These are phyloP conservation scores for Drosophila anceps DNA, from an alignment of 2,888 invertebrate species.

Conservation along the genomic window DNA sequence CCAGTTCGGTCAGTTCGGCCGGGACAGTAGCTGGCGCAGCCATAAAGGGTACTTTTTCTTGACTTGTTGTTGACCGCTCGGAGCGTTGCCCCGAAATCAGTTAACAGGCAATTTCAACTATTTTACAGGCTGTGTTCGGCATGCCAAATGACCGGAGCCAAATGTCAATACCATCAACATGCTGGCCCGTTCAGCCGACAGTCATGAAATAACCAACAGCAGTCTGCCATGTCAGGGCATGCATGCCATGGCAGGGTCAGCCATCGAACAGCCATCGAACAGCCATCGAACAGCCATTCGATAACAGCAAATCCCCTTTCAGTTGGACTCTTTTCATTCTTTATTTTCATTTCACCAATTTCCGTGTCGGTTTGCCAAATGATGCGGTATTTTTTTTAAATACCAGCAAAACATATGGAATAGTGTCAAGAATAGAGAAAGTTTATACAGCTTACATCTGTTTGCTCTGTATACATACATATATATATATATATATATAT, in stretches of 20 bases:
- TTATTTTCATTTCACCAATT: conserved; percentile 2
- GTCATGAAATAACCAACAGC: conserved; percentile 50
- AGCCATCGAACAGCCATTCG: conserved; percentile 16
- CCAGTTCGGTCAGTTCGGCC: conserved; percentile 9
- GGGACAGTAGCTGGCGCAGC: conserved; percentile 60
- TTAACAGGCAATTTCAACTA: conserved; percentile 78
- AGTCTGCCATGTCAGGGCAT: neutral
- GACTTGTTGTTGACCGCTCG: conserved; percentile 36
- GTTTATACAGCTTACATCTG: neutral
- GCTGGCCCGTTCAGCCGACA: conserved; percentile 35
- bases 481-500: too few species aligned
- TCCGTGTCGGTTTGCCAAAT: conserved; percentile 9
- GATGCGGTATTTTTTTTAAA: conserved; percentile 13
- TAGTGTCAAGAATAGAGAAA: neutral
- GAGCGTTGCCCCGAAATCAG: conserved; percentile 63
- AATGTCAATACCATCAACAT: conserved; percentile 75
- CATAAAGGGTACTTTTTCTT: conserved; percentile 54
- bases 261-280: conserved; percentile 1
- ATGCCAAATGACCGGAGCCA: conserved; percentile 75
- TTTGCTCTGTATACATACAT: too few species aligned
- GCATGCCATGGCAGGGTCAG: conserved; percentile 10
- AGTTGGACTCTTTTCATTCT: neutral
- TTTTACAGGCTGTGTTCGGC: conserved; percentile 69
- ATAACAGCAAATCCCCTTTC: conserved; percentile 22
- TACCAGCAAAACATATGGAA: neutral